Evolutionary conservation across 2,113 vertebrate species (phyloP).

Genomic region (Brachyistius frenatus): DNA sequence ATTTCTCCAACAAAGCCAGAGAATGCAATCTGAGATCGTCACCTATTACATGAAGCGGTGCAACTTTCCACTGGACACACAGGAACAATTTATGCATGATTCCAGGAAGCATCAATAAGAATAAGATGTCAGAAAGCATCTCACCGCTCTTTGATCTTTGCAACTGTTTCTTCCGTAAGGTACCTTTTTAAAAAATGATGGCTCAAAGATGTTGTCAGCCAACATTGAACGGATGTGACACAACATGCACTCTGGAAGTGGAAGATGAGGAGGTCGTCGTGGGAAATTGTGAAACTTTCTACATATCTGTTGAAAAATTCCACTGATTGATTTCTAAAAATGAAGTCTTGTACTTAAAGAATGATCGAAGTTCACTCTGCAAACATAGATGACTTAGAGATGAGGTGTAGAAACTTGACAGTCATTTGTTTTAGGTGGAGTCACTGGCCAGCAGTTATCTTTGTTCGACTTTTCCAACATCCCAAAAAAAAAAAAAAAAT

Average conservation of each 20-base stretch:
- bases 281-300: neutral
- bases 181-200: conserved; percentile 30
- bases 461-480: neutral
- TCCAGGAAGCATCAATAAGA: conserved; percentile 45
- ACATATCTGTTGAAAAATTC: neutral
- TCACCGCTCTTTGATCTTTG: conserved; percentile 50
- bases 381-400: neutral
- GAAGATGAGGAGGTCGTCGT: neutral
- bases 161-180: conserved; percentile 27
- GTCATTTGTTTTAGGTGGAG: no score
- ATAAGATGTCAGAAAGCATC: conserved; percentile 40
- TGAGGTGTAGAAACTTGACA: no score
- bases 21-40: conserved; percentile 31
- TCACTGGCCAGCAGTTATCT: neutral
- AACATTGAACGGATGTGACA: conserved; percentile 14
- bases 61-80: neutral
- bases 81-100: conserved; percentile 26
- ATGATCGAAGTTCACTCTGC: neutral
- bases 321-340: no score
- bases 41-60: conserved; percentile 39
- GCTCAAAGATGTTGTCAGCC: conserved; percentile 11
- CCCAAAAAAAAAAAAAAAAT: neutral
- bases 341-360: no score
- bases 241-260: neutral
- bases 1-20: conserved; percentile 20